These are phyloP conservation scores for Agonopterix arenella DNA, from an alignment of 2,888 invertebrate genomes.

Conservation along the genomic window DNA sequence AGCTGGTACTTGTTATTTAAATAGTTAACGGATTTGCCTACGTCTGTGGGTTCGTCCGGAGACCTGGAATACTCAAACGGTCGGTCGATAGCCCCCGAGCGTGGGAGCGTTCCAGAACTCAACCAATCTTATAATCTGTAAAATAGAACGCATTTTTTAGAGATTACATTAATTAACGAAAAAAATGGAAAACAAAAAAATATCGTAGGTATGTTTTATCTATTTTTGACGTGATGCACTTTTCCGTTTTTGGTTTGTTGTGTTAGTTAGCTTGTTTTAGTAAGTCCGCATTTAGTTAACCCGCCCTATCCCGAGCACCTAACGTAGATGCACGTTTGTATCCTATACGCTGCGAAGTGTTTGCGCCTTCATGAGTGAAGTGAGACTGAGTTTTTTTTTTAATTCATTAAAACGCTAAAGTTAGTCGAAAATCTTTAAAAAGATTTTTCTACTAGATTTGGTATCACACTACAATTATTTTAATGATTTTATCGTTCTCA, in stretches of 20 bases:
- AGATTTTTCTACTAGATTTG: no score
- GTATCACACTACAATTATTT: neutral
- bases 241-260: constrained; percentile 62
- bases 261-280: constrained; percentile 70
- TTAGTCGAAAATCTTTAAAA: neutral
- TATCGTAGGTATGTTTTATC: constrained; percentile 53
- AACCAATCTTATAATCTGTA: constrained; percentile 46
- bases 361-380: constrained; percentile 6
- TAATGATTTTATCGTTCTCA: neutral
- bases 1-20: constrained; percentile 66
- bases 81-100: constrained; percentile 26
- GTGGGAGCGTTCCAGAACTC: constrained; percentile 63
- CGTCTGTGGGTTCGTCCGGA: constrained; percentile 27
- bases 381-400: constrained; percentile 12
- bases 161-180: constrained; percentile 35
- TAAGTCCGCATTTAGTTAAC: constrained; percentile 47
- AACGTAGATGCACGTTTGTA: constrained; percentile 28
- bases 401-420: neutral
- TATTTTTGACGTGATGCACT: constrained; percentile 70
- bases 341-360: constrained; percentile 17
- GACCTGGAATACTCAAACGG: constrained; percentile 62
- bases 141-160: constrained; percentile 64
- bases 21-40: constrained; percentile 33
- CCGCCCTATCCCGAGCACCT: constrained; percentile 56
- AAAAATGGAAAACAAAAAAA: constrained; percentile 42